Evolutionary conservation across 2,113 vertebrate species (phyloP).

Genomic region (Scatophagus argus): DNA sequence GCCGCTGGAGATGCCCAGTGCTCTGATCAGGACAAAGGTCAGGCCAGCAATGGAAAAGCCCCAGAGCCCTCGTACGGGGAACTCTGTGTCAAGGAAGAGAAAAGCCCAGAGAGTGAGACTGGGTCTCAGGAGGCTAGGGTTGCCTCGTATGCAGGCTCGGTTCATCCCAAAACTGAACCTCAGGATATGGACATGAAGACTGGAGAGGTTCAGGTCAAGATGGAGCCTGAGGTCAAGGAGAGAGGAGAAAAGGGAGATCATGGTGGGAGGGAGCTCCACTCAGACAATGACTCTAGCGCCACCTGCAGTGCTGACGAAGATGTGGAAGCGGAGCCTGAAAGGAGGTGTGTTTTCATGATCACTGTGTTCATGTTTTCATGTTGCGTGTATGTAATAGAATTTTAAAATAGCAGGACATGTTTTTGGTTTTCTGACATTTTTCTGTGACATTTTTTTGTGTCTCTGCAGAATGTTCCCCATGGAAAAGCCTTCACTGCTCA

Average conservation of each 20-base stretch:
- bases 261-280: slow-evolving; percentile 85
- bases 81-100: slow-evolving; percentile 87
- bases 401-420: background rate
- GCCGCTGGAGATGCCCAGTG: slow-evolving; percentile 80
- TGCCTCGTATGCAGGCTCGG: slow-evolving; percentile 79
- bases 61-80: slow-evolving; percentile 84
- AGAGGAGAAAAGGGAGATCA: slow-evolving; percentile 85
- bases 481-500: slow-evolving; percentile 93
- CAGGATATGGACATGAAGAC: slow-evolving; percentile 87
- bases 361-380: background rate
- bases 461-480: slow-evolving; percentile 87
- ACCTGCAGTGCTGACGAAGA: slow-evolving; percentile 99
- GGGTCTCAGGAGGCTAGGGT: slow-evolving; percentile 82
- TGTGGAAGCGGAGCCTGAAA: slow-evolving; percentile 93
- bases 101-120: slow-evolving; percentile 83
- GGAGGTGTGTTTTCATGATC: slow-evolving; percentile 80
- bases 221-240: slow-evolving; percentile 92
- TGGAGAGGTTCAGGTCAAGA: slow-evolving; percentile 88
- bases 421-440: background rate
- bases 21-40: slow-evolving; percentile 73
- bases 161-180: slow-evolving; percentile 90
- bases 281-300: slow-evolving; percentile 97
- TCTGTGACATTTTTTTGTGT: slow-evolving; percentile 35
- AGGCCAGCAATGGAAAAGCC: slow-evolving; percentile 74
- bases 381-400: background rate